Evolutionary conservation across 2,113 vertebrate genomes (phyloP).

Genomic region (Syngnathus scovelli): DNA sequence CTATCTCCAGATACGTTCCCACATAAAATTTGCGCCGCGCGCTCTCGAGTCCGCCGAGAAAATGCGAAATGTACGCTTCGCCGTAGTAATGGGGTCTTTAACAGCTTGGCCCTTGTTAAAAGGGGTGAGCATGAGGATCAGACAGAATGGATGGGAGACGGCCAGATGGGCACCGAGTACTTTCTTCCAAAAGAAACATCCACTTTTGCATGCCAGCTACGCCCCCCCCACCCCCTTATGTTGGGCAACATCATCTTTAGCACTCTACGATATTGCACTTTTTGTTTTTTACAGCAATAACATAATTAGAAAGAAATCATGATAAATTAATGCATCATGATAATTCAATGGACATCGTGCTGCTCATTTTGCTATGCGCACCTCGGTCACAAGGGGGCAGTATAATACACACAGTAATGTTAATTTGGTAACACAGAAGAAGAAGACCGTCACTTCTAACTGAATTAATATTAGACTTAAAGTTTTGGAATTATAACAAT

Average conservation of each 20-base stretch:
- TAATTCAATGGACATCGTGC: not conserved
- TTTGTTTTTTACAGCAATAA: too few species aligned
- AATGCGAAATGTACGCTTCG: slow-evolving; percentile 60
- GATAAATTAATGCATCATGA: not conserved
- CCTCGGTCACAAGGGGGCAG: not conserved
- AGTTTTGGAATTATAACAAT: not conserved
- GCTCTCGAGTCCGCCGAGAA: slow-evolving; percentile 51
- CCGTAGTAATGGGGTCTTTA: slow-evolving; percentile 71
- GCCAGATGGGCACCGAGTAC: slow-evolving; percentile 17
- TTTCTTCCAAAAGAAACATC: slow-evolving; percentile 56
- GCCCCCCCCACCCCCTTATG: not conserved
- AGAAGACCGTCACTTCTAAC: not conserved
- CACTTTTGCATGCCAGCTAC: slow-evolving; percentile 32
- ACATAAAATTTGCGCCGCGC: slow-evolving; percentile 61
- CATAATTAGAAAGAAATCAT: not conserved
- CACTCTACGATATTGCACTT: not conserved
- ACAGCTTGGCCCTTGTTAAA: slow-evolving; percentile 72
- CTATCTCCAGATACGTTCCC: slow-evolving; percentile 55
- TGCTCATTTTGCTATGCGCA: not conserved
- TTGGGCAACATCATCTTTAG: not conserved
- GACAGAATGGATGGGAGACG: slow-evolving; percentile 44
- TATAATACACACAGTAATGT: not conserved
- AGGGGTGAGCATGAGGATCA: slow-evolving; percentile 67
- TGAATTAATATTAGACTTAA: not conserved
- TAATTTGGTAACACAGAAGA: not conserved